Evolutionary conservation across 2,797 vertebrate species (phyloP).

Genomic region (Lerista edwardsae): DNA sequence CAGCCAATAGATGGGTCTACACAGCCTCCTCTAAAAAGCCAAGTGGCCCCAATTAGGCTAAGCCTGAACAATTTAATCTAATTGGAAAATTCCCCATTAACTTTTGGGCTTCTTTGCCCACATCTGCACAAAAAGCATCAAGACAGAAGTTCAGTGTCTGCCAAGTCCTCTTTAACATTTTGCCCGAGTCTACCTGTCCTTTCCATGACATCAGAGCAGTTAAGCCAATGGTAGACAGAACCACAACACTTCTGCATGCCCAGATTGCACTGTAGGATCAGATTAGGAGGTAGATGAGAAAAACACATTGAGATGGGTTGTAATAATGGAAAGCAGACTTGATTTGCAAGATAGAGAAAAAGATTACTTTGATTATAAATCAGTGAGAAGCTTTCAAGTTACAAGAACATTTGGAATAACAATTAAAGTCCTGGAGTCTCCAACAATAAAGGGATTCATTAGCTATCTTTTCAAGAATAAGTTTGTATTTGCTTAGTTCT

Average conservation of each 20-base stretch:
- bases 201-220: slow-evolving; percentile 10
- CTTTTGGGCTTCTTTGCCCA: not conserved
- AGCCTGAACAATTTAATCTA: not conserved
- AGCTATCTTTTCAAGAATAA: not conserved
- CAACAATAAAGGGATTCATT: not conserved
- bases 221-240: slow-evolving; percentile 2
- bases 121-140: not conserved
- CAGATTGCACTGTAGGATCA: not conserved
- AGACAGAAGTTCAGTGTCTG: too few species aligned
- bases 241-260: not conserved
- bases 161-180: not conserved
- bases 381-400: not conserved
- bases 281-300: not conserved
- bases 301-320: not conserved
- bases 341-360: not conserved
- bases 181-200: not conserved
- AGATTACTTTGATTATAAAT: slow-evolving; percentile 3
- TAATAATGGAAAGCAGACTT: not conserved
- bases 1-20: not conserved
- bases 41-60: not conserved
- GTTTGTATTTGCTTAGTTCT: not conserved
- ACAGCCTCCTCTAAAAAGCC: not conserved
- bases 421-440: not conserved
- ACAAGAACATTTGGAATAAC: not conserved
- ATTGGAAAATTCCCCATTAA: not conserved